Percentiles rank a stretch among this genome's conserved stretches.
These are phyloP conservation scores for Ochotona curzoniae DNA, from an alignment of 2,113 vertebrate species.

Conservation along the genomic window DNA sequence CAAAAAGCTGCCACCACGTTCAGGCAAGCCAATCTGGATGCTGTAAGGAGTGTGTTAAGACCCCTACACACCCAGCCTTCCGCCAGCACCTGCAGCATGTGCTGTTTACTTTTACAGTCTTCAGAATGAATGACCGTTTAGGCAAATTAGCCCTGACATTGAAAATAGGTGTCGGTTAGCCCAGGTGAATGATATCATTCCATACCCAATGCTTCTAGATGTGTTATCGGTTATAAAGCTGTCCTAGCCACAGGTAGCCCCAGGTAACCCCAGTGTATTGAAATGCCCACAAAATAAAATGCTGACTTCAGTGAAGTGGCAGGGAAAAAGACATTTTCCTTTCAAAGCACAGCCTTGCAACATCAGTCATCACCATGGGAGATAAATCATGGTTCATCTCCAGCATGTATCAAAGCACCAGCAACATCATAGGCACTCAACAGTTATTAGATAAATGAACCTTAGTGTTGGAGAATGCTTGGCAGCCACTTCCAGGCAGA, in stretches of 20 bases:
- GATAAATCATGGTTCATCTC: conserved; percentile 62
- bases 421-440: conserved; percentile 33
- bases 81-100: neutral
- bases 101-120: neutral
- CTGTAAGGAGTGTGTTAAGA: neutral
- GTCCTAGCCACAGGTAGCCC: neutral
- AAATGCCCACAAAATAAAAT: conserved; percentile 41
- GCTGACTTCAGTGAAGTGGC: neutral
- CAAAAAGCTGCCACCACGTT: neutral
- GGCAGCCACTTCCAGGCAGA: conserved; percentile 47
- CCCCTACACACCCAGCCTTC: neutral
- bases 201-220: neutral
- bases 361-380: conserved; percentile 25
- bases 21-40: neutral
- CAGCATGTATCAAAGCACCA: conserved; percentile 53
- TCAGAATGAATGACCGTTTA: neutral
- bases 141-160: neutral
- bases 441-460: conserved; percentile 61
- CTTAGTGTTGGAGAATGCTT: conserved; percentile 26
- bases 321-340: conserved; percentile 44
- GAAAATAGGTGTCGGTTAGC: neutral
- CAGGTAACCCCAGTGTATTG: neutral
- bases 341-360: neutral
- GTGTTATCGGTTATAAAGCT: neutral
- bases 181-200: neutral